Percentiles rank a stretch among this genome's conserved stretches.
phyloP scores from a whole-genome alignment of 92 coral and sea anemone genomes.

The Parazoanthus atlanticus region DNA sequence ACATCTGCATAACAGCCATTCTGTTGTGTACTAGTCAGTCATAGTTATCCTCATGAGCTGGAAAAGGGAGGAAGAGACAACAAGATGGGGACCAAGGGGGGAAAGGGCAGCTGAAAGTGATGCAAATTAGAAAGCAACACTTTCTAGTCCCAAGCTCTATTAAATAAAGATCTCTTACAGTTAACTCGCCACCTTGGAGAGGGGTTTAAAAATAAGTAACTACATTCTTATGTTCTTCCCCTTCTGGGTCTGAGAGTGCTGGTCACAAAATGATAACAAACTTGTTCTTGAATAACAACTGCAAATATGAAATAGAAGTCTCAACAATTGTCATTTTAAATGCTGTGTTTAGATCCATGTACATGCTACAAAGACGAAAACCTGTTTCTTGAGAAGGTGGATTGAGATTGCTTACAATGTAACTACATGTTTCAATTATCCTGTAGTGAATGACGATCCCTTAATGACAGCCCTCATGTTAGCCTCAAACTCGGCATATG shows the following conservation, averaged over 20 bases:
- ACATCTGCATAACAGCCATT: conserved; percentile 13
- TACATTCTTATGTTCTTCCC: conserved; percentile 33
- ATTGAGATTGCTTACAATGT: conserved; percentile 33
- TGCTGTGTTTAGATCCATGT: conserved; percentile 24
- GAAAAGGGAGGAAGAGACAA: conserved; percentile 25
- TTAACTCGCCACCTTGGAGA: conserved; percentile 15
- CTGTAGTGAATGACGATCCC: conserved; percentile 52
- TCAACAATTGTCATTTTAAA: conserved; percentile 29
- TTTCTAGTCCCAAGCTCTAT: conserved; percentile 33
- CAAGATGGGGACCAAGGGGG: conserved; percentile 33
- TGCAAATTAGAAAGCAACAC: conserved; percentile 34
- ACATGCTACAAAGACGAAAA: conserved; percentile 27
- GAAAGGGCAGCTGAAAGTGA: conserved; percentile 8
- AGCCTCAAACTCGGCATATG: conserved; percentile 45
- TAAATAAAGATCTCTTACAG: conserved; percentile 24
- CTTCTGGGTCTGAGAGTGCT: conserved; percentile 34
- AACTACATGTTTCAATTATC: conserved; percentile 34
- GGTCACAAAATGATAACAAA: conserved; percentile 34
- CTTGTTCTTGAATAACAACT: conserved; percentile 29
- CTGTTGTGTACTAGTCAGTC: conserved; percentile 16
- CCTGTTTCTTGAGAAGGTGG: conserved; percentile 32
- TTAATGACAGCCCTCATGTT: conserved; percentile 54
- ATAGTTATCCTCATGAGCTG: conserved; percentile 23
- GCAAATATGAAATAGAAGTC: conserved; percentile 27
- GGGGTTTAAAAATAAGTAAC: conserved; percentile 15